Evolutionary conservation across 2,113 vertebrate species (phyloP).

Genomic region (Xerus inauris): DNA sequence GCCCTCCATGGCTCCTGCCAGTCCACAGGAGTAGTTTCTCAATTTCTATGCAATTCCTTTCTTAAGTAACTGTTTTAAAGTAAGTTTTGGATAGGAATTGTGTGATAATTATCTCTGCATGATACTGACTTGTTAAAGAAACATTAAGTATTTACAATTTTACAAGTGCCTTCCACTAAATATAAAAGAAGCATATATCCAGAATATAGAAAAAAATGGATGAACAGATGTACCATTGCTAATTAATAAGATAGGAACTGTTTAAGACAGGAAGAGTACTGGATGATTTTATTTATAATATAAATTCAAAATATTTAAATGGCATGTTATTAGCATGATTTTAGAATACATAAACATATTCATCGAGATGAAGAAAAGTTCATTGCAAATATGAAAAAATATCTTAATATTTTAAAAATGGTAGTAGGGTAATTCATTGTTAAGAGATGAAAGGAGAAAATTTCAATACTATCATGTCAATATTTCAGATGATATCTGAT

Average conservation of each 20-base stretch:
- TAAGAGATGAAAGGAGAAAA: not conserved
- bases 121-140: not conserved
- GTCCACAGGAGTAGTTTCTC: no score
- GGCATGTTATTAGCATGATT: not conserved
- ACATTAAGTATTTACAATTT: not conserved
- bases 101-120: not conserved
- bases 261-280: not conserved
- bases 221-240: not conserved
- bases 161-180: not conserved
- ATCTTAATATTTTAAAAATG: not conserved
- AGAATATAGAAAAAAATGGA: not conserved
- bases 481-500: not conserved
- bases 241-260: not conserved
- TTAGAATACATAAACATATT: not conserved
- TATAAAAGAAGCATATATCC: not conserved
- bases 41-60: not conserved
- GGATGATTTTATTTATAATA: not conserved
- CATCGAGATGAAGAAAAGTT: not conserved
- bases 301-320: not conserved
- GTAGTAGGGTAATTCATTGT: not conserved
- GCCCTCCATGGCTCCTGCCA: no score
- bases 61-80: not conserved
- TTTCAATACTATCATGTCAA: not conserved
- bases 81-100: no score
- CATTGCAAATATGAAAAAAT: not conserved